phyloP scores from a whole-genome alignment of 2,113 vertebrate genomes.

The Oxyura jamaicensis region DNA sequence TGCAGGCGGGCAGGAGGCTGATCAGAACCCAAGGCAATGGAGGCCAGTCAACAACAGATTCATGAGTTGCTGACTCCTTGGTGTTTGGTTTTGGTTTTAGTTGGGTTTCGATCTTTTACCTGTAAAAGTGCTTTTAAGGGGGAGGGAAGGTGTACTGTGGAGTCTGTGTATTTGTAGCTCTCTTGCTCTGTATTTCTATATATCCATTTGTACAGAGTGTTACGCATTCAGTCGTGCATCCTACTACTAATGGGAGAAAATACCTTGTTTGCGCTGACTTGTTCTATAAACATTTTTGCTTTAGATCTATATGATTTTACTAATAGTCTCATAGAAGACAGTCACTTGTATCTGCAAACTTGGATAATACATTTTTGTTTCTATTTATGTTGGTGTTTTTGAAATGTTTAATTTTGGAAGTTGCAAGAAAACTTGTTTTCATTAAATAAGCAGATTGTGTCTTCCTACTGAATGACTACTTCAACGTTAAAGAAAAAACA shows the following conservation, averaged over 20 bases:
- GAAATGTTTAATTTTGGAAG: background rate
- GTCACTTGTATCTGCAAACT: background rate
- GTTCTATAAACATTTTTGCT: background rate
- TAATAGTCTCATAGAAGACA: background rate
- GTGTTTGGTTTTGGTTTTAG: background rate
- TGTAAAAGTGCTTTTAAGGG: background rate
- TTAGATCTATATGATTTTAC: background rate
- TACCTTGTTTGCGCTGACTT: background rate
- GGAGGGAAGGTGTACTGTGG: too few relatives aligned
- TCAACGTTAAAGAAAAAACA: background rate
- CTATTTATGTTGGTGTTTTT: background rate
- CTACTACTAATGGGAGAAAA: background rate
- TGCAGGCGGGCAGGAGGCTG: background rate
- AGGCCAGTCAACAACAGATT: background rate
- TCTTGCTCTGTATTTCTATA: background rate
- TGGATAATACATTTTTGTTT: background rate
- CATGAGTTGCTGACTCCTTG: background rate
- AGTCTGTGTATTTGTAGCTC: background rate
- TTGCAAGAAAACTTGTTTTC: background rate
- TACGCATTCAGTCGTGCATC: background rate
- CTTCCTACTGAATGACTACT: background rate
- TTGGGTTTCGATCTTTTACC: background rate
- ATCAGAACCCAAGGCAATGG: background rate
- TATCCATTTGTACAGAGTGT: background rate
- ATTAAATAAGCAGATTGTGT: background rate